phyloP scores from a whole-genome alignment of 1,140 invertebrate genomes.

The Diabrotica virgifera region DNA sequence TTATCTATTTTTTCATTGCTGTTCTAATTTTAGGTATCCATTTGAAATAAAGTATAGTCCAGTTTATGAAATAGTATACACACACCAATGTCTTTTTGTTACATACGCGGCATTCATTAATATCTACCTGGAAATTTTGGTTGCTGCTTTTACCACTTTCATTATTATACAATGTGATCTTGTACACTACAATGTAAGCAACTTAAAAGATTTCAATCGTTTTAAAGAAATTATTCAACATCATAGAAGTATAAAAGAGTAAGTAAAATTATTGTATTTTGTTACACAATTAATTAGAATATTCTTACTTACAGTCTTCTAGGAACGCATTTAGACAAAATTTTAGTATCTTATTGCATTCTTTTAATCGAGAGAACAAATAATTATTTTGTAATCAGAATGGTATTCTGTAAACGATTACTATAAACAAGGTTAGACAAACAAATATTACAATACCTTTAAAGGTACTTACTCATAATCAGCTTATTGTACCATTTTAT shows the following conservation, averaged over 20 bases:
- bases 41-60: background rate
- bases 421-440: too few relatives aligned
- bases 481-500: too few relatives aligned
- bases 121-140: conserved; percentile 16
- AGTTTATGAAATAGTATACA: conserved; percentile 12
- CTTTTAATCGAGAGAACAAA: too few relatives aligned
- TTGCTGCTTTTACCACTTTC: conserved; percentile 15
- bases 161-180: conserved; percentile 21
- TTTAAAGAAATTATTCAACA: background rate
- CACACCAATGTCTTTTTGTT: conserved; percentile 6
- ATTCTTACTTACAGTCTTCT: too few relatives aligned
- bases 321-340: too few relatives aligned
- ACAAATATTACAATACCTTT: too few relatives aligned
- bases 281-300: too few relatives aligned
- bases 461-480: too few relatives aligned
- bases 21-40: conserved; percentile 11
- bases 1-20: too few relatives aligned
- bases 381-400: too few relatives aligned
- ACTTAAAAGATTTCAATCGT: background rate
- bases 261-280: background rate
- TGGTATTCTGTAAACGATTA: too few relatives aligned
- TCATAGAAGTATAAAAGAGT: background rate
- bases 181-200: conserved; percentile 3
- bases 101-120: conserved; percentile 9
- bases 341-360: too few relatives aligned